These are phyloP conservation scores for Acronicta aceris DNA, from an alignment of 2,888 invertebrate genomes.

Conservation along the genomic window DNA sequence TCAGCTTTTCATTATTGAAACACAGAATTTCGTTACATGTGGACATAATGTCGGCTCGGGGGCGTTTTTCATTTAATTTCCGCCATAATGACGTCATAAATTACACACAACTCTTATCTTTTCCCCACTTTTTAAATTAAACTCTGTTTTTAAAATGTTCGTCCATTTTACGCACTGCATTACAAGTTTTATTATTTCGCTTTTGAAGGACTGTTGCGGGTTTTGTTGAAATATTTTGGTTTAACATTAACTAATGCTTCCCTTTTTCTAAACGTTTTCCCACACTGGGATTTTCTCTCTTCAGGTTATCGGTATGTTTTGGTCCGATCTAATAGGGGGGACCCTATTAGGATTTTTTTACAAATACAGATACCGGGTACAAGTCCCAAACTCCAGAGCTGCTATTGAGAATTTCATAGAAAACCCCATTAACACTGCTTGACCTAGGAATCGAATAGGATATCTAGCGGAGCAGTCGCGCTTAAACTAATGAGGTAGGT, in stretches of 20 bases:
- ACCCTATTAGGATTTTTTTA: too few relatives aligned
- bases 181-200: constrained; percentile 54
- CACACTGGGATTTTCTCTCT: too few relatives aligned
- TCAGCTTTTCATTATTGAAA: constrained; percentile 57
- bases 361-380: too few relatives aligned
- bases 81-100: constrained; percentile 78
- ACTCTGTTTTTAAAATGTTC: constrained; percentile 67
- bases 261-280: too few relatives aligned
- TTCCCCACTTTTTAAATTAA: constrained; percentile 76
- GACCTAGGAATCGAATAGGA: too few relatives aligned
- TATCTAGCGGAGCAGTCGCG: too few relatives aligned
- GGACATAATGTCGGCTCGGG: constrained; percentile 60
- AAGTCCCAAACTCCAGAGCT: too few relatives aligned
- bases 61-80: constrained; percentile 78
- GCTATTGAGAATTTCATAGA: too few relatives aligned
- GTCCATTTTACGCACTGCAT: constrained; percentile 54
- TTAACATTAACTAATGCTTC: not conserved
- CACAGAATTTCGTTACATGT: constrained; percentile 59
- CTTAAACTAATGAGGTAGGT: too few relatives aligned
- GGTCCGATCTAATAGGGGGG: too few relatives aligned
- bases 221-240: not conserved
- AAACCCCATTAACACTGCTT: too few relatives aligned
- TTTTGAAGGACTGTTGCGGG: constrained; percentile 28
- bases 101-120: constrained; percentile 73
- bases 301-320: too few relatives aligned